Percentiles rank a stretch among this genome's conserved stretches.
phyloP scores from a whole-genome alignment of 2,113 vertebrate genomes.

The Aegithalos caudatus region DNA sequence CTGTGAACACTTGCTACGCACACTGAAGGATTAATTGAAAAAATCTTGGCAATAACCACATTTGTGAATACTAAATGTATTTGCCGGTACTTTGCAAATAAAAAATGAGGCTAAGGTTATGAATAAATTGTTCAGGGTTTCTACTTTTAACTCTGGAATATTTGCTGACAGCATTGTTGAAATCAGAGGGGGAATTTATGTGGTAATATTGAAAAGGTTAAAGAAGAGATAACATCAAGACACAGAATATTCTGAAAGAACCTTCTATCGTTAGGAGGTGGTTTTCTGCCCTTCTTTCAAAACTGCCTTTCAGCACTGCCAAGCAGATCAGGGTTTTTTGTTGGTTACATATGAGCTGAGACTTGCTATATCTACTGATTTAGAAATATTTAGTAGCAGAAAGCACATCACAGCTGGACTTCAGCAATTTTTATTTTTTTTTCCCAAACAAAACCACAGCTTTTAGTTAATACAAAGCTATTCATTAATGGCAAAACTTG shows the following conservation, averaged over 20 bases:
- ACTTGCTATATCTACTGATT: not conserved
- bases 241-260: not conserved
- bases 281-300: not conserved
- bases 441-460: not conserved
- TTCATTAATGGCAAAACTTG: not conserved
- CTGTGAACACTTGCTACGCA: not conserved
- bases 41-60: not conserved
- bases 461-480: not conserved
- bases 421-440: conserved; percentile 12
- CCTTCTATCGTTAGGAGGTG: not conserved
- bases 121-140: conserved; percentile 14
- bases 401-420: not conserved
- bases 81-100: not conserved
- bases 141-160: not conserved
- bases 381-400: not conserved
- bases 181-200: not conserved
- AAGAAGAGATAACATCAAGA: conserved; percentile 9
- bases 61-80: not conserved
- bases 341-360: not conserved
- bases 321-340: not conserved
- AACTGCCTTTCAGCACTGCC: not conserved
- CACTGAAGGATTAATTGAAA: not conserved
- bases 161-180: not conserved
- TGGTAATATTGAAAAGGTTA: not conserved
- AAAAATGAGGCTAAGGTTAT: not conserved